phyloP scores from a whole-genome alignment of 2,797 vertebrate genomes.

The Neosalanx taihuensis region DNA sequence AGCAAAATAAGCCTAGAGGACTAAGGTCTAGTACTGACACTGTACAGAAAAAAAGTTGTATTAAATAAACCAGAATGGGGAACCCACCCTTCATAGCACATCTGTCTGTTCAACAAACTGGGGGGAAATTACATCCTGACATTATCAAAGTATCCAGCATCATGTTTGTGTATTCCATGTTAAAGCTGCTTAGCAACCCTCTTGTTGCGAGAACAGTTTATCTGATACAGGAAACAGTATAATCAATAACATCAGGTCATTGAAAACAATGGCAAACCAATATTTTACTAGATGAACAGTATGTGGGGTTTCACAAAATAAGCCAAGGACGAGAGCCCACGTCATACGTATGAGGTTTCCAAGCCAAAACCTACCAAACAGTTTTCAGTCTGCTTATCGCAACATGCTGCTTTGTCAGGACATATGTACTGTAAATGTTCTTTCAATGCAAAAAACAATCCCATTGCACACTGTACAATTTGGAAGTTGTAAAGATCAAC shows the following conservation, averaged over 20 bases:
- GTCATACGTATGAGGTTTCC: slow-evolving; percentile 42
- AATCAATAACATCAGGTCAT: slow-evolving; percentile 1
- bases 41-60: background rate
- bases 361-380: slow-evolving; percentile 18
- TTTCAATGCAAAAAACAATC: background rate
- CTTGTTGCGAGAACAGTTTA: background rate
- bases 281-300: background rate
- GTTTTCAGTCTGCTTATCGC: slow-evolving; percentile 50
- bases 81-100: too few species aligned
- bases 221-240: background rate
- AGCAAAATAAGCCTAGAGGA: too few species aligned
- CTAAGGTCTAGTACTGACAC: background rate
- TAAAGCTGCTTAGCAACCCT: slow-evolving; percentile 14
- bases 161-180: background rate
- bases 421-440: background rate
- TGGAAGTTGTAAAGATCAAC: background rate
- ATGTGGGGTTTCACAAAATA: background rate
- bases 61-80: background rate
- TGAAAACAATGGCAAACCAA: slow-evolving; percentile 8
- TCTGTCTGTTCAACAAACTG: too few species aligned
- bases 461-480: background rate
- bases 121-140: background rate
- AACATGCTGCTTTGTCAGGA: slow-evolving; percentile 59
- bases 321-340: too few species aligned
- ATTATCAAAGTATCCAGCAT: background rate